phyloP scores from a whole-genome alignment of 2,888 invertebrate genomes.

The Zygaena filipendulae region DNA sequence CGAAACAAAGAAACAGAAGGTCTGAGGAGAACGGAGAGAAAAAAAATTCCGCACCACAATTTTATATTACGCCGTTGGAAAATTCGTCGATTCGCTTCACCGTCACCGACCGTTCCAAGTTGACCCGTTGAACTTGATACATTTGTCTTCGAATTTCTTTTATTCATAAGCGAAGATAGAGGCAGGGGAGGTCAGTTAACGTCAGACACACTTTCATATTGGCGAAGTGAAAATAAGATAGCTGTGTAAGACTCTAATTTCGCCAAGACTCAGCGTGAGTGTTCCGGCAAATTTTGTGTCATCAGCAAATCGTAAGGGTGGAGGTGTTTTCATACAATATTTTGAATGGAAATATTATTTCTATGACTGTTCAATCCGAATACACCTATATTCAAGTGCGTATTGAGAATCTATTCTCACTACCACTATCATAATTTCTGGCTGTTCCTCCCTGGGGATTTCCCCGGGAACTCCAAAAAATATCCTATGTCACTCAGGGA shows the following conservation, averaged over 20 bases:
- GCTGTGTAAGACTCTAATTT: slow-evolving; percentile 39
- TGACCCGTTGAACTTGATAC: slow-evolving; percentile 23
- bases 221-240: slow-evolving; percentile 49
- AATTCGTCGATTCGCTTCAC: slow-evolving; percentile 38
- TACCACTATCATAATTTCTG: slow-evolving; percentile 1
- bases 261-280: slow-evolving; percentile 28
- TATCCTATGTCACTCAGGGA: too few relatives aligned
- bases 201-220: slow-evolving; percentile 29
- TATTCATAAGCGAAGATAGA: slow-evolving; percentile 16
- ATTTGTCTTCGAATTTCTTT: slow-evolving; percentile 18
- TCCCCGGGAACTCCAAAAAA: too few relatives aligned
- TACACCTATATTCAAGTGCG: too few relatives aligned
- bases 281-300: too few relatives aligned
- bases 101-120: slow-evolving; percentile 26
- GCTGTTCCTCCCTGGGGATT: slow-evolving; percentile 2
- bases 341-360: slow-evolving; percentile 23
- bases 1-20: slow-evolving; percentile 52
- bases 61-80: slow-evolving; percentile 36
- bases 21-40: slow-evolving; percentile 28
- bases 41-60: slow-evolving; percentile 42
- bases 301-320: slow-evolving; percentile 32
- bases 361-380: too few relatives aligned
- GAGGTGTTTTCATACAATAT: too few relatives aligned
- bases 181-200: slow-evolving; percentile 21
- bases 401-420: slow-evolving; percentile 14